Percentiles rank a stretch among this genome's conserved stretches.
Evolutionary conservation across 2,797 vertebrate genomes (phyloP).

Genomic region (Cyprinella venusta): DNA sequence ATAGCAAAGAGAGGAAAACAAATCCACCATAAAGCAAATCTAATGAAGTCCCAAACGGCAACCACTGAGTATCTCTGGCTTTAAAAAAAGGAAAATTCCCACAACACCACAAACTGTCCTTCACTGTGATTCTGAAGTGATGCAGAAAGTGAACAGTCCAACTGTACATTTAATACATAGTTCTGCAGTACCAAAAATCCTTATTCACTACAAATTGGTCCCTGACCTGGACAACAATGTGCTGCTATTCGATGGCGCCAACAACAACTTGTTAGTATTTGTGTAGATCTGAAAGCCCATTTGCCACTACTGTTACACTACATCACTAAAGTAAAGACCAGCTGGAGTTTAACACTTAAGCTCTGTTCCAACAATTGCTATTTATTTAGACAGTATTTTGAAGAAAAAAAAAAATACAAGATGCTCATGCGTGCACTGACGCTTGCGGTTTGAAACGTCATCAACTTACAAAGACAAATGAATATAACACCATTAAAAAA

Average conservation of each 20-base stretch:
- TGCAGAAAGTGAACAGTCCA: conserved; percentile 8
- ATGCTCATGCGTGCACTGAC: too few relatives aligned
- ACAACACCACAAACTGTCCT: conserved; percentile 67
- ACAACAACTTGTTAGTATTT: conserved; percentile 10
- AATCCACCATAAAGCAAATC: conserved; percentile 74
- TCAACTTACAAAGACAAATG: too few relatives aligned
- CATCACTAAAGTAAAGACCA: conserved; percentile 11
- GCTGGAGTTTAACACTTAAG: not conserved
- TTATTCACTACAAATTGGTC: not conserved
- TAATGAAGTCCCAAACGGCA: conserved; percentile 83
- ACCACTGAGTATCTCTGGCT: conserved; percentile 63
- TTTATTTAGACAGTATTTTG: conserved; percentile 1
- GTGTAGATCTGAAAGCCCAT: not conserved
- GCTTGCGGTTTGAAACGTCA: too few relatives aligned
- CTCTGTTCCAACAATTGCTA: conserved; percentile 8
- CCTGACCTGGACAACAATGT: not conserved
- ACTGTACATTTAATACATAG: not conserved
- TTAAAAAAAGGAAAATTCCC: conserved; percentile 64
- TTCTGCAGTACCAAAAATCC: not conserved
- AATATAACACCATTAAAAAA: too few relatives aligned
- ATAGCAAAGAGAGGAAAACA: conserved; percentile 72
- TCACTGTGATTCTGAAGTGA: conserved; percentile 50
- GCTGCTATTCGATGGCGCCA: not conserved
- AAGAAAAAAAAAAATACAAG: not conserved
- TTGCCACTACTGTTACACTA: conserved; percentile 6